phyloP scores from a whole-genome alignment of 1,140 invertebrate species.

The Drosophila ficusphila region DNA sequence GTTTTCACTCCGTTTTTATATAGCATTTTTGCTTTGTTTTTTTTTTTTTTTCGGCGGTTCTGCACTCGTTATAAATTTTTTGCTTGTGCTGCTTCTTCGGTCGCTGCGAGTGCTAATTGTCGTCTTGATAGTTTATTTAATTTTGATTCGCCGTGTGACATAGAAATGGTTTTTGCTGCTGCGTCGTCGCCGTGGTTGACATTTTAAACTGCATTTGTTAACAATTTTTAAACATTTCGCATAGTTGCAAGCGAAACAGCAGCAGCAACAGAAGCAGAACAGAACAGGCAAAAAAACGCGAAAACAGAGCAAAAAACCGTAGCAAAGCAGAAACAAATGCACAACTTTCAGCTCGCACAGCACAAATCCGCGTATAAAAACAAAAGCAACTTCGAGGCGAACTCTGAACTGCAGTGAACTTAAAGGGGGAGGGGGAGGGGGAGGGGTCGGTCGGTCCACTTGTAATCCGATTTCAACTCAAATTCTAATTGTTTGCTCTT shows the following conservation, averaged over 20 bases:
- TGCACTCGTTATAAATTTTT: conserved; percentile 51
- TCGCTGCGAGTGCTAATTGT: conserved; percentile 39
- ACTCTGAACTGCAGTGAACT: conserved; percentile 6
- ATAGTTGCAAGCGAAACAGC: conserved; percentile 45
- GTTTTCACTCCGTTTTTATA: conserved; percentile 55
- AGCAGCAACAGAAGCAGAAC: conserved; percentile 10
- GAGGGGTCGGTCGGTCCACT: neutral
- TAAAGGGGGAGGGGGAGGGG: neutral
- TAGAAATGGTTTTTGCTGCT: conserved; percentile 58
- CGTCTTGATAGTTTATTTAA: conserved; percentile 50
- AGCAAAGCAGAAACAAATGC: conserved; percentile 49
- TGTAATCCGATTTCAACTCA: conserved; percentile 10
- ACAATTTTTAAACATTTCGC: conserved; percentile 74
- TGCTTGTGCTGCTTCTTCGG: conserved; percentile 12
- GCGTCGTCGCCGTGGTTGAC: conserved; percentile 74
- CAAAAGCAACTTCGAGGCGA: neutral
- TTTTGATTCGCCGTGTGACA: conserved; percentile 60
- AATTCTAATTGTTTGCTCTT: conserved; percentile 17
- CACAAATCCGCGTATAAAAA: conserved; percentile 5
- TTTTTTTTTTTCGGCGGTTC: conserved; percentile 27
- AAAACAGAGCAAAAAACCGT: conserved; percentile 9
- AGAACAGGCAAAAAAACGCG: neutral
- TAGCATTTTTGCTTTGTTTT: conserved; percentile 16
- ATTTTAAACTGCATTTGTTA: conserved; percentile 81
- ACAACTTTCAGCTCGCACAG: conserved; percentile 18